Conservation (phyloP, 2,113 vertebrate species). For the Chloroceryle aenea region DNA sequence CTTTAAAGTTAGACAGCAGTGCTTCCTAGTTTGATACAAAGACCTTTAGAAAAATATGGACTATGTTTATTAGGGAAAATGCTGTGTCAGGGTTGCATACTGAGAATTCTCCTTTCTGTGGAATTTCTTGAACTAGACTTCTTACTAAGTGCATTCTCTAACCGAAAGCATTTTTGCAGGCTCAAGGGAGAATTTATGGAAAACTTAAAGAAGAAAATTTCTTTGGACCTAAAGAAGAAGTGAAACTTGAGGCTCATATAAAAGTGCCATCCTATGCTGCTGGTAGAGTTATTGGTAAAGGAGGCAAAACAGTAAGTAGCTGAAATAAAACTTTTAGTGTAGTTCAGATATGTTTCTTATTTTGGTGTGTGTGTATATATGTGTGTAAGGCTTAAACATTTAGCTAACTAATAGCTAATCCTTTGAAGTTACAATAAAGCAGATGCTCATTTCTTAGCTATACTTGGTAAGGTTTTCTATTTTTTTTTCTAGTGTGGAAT, state of each 20-base stretch:
- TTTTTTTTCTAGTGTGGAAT: background rate
- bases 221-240: slow-evolving; percentile 98
- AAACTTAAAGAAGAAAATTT: slow-evolving; percentile 99
- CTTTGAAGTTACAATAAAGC: background rate
- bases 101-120: background rate
- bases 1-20: background rate
- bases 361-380: background rate
- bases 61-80: background rate
- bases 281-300: slow-evolving; percentile 97
- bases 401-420: background rate
- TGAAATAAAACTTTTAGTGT: background rate
- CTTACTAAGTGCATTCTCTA: background rate
- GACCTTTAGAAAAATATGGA: background rate
- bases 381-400: background rate
- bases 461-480: background rate
- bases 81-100: background rate
- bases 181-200: slow-evolving; percentile 93
- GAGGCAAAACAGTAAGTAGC: slow-evolving; percentile 94
- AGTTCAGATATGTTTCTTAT: background rate
- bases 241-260: slow-evolving; percentile 97
- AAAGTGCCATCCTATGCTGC: slow-evolving; percentile 97
- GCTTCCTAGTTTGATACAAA: background rate
- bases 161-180: slow-evolving; percentile 72
- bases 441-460: background rate
- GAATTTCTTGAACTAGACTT: background rate